phyloP scores from a whole-genome alignment of 2,888 invertebrate species.

The Agrypnus murinus region DNA sequence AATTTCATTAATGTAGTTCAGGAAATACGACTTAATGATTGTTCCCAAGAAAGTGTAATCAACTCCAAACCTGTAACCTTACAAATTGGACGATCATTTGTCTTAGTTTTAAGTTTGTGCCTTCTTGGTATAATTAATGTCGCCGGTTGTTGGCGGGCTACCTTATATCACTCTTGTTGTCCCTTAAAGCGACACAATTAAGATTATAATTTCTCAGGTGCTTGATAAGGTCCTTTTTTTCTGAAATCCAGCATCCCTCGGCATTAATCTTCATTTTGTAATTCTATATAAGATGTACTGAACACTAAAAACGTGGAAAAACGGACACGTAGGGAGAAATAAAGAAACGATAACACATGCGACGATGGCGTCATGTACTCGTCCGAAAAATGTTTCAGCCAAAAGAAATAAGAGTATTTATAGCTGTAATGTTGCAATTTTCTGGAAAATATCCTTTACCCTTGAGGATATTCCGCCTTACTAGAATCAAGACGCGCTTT shows the following conservation, averaged over 20 bases:
- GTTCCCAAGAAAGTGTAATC: constrained; percentile 15
- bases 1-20: too few relatives aligned
- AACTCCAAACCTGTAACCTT: not conserved
- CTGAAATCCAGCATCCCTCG: not conserved
- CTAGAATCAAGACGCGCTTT: constrained; percentile 36
- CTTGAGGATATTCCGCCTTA: constrained; percentile 39
- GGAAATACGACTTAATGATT: not conserved
- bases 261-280: constrained; percentile 6
- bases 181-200: constrained; percentile 21
- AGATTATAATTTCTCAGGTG: constrained; percentile 11
- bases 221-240: not conserved
- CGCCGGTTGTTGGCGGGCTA: not conserved
- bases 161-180: constrained; percentile 20
- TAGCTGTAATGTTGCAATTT: constrained; percentile 52
- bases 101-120: constrained; percentile 25
- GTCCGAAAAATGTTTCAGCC: constrained; percentile 12
- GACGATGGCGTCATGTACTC: not conserved
- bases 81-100: constrained; percentile 29
- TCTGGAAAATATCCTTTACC: constrained; percentile 47
- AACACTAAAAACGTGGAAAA: too few relatives aligned
- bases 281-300: not conserved
- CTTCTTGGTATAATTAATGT: constrained; percentile 25
- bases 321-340: constrained; percentile 1
- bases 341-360: constrained; percentile 2
- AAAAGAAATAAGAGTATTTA: constrained; percentile 30